Base-by-base conservation (phyloP, 2,888 invertebrate genomes). In the Myopa testacea region DNA sequence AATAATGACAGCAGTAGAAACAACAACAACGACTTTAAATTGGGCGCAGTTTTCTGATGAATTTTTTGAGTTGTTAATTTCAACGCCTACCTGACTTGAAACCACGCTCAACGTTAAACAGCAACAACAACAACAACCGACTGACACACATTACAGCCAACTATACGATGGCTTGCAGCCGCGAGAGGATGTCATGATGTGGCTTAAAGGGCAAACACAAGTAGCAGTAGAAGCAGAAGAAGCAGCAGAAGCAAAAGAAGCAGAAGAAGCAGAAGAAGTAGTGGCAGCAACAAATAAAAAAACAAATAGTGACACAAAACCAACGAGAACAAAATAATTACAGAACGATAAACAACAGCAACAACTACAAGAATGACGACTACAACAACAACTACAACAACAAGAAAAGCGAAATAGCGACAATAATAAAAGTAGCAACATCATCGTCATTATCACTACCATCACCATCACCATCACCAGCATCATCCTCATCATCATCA, bases 141-240 rank as follows among this genome's bases (percentile, higher is more conserved):
- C 52, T 70, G 70, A 70, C 70, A 70, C 70, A 70, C 52, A 71
- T 69, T 37, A 71, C 37, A 62, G 34, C 26, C 7, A 62, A 10
- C 19, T 26, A 52, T 52, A 8, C 14, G 8, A 52, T 52, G 3
- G 14, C 26, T 26, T 26, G 55, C 55, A 52, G 70, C 69, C 26
- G 69, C 52, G 3, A 34, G 67, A 10, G 69, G 70, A 70, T 52
- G 52, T 55, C 55, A 55, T 70, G 52, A 52, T 50, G 55, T 34
- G 52, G 55, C 70, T 34, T 5, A 55, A 70, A 70, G 70, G 55
- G 70, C 68, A 37, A 68, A 37, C 60, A 62, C 67, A 52, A 12
- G 65, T 50, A 69, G 16, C 62, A 58, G n/a, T 40, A 67, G 45
- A n/a, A 67, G 67, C 72, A 70, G 45, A 72, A 72, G 40, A 65